Conservation (phyloP, 2,888 invertebrate species). For the Andrena minutula region DNA sequence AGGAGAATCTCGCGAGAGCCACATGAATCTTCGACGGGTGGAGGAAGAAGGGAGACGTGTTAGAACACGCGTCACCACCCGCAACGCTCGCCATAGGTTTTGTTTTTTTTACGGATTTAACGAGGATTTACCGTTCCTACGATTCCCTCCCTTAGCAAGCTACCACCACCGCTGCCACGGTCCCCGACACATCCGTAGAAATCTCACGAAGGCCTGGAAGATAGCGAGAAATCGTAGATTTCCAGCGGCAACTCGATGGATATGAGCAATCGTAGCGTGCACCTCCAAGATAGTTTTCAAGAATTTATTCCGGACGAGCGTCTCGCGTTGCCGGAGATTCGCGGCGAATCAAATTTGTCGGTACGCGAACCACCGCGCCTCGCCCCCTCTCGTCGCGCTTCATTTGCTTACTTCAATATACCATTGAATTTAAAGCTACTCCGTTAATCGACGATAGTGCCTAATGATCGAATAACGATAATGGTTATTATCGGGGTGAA, state of each 20-base stretch:
- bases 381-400: not conserved
- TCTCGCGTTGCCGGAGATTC: constrained; percentile 1
- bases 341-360: constrained; percentile 30
- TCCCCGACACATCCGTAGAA: constrained; percentile 32
- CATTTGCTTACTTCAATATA: constrained; percentile 28
- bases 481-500: constrained; percentile 37
- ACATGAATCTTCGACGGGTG: constrained; percentile 15
- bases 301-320: constrained; percentile 33
- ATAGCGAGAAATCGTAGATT: constrained; percentile 15
- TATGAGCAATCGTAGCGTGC: not conserved
- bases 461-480: constrained; percentile 35
- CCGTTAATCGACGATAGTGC: constrained; percentile 9
- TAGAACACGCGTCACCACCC: constrained; percentile 26
- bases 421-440: constrained; percentile 31
- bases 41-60: constrained; percentile 21
- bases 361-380: constrained; percentile 6
- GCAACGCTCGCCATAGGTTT: constrained; percentile 37
- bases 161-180: constrained; percentile 18
- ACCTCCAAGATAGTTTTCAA: constrained; percentile 6
- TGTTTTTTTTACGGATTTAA: constrained; percentile 71
- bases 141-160: constrained; percentile 20
- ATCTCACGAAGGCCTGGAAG: constrained; percentile 21
- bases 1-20: not conserved
- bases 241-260: constrained; percentile 6
- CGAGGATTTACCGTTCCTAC: constrained; percentile 71